These are phyloP conservation scores for Siniperca undulata DNA, from an alignment of 2,797 vertebrate genomes.

Conservation along the genomic window DNA sequence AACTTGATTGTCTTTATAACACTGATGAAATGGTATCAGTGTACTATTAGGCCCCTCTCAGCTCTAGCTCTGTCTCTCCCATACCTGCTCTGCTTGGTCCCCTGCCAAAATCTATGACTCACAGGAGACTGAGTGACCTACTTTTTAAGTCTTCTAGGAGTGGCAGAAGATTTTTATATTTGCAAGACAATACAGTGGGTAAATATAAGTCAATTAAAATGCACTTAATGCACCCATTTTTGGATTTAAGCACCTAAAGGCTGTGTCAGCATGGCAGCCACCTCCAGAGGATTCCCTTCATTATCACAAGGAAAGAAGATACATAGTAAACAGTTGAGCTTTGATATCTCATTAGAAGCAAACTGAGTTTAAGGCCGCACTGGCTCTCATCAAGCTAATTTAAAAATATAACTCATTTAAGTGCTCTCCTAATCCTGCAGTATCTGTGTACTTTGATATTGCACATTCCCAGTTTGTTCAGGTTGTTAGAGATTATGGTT, in stretches of 20 bases:
- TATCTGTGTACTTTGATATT: slow-evolving; percentile 58
- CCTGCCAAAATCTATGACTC: slow-evolving; percentile 86
- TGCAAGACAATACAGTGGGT: slow-evolving; percentile 77
- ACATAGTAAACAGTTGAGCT: slow-evolving; percentile 67
- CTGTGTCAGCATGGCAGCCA: slow-evolving; percentile 78
- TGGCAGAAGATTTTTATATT: slow-evolving; percentile 81
- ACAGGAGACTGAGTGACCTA: slow-evolving; percentile 87
- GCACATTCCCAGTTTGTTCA: slow-evolving; percentile 59
- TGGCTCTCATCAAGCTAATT: slow-evolving; percentile 68
- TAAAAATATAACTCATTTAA: slow-evolving; percentile 74
- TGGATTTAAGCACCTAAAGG: slow-evolving; percentile 73
- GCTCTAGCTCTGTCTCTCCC: slow-evolving; percentile 65
- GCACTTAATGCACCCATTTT: slow-evolving; percentile 76
- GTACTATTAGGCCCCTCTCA: slow-evolving; percentile 62
- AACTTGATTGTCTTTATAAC: slow-evolving; percentile 55
- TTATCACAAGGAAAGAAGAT: slow-evolving; percentile 67
- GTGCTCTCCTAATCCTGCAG: slow-evolving; percentile 55
- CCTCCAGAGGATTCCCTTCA: slow-evolving; percentile 73
- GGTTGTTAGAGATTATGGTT: slow-evolving; percentile 64
- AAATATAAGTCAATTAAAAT: slow-evolving; percentile 83
- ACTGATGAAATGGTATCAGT: slow-evolving; percentile 61
- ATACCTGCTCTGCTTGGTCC: slow-evolving; percentile 84
- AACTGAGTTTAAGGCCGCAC: slow-evolving; percentile 71
- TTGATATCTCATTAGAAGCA: slow-evolving; percentile 76
- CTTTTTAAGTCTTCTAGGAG: slow-evolving; percentile 84